Evolutionary conservation across 1,140 invertebrate species (phyloP), one percentile per base, ranked within the genome.

Genomic region (Ditylenchus dipsaci): DNA sequence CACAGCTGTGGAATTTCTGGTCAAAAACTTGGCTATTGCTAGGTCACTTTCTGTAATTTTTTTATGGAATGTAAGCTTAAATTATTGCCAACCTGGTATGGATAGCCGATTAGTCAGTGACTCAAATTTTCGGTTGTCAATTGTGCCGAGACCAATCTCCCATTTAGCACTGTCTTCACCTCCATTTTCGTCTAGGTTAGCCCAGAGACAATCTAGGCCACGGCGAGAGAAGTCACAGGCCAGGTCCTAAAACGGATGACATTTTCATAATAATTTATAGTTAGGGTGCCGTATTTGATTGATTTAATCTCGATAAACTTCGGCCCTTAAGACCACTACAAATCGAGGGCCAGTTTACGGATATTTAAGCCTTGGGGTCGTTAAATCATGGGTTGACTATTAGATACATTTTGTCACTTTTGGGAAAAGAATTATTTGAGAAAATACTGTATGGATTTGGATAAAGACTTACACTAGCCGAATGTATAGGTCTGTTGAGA

Each of bases 71-170:
- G 21, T 59, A 27, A 61, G 43, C 9, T 69, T n/a, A 27, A 47
- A 78, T 15, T 57, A 49, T 42, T 72, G 29, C 43, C 29, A 3
- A 53, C 49, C 49, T 65, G 42, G 63, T 38, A 23, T 64, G 8
- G n/a, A n/a, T 5, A n/a, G 59, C 68, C 27, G 30, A 76, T 73
- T 59, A 58, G 75, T 79, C 17, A 79, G 59, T 5, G 69, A 79
- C 29, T 70, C 62, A 53, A 82, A 73, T 43, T 81, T 79, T 47
- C 70, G 58, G 15, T 63, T 61, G 63, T 83, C 71, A 19, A 82
- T 71, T 26, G 67, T 67, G 3, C 78, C 81, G 33, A 82, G 47
- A 23, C 79, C 79, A 67, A 83, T 71, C 70, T 76, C 70, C 79
- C 79, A 81, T 27, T 72, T 47, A 11, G 59, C 47, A 17, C 59